Base-by-base conservation (phyloP, 2,888 invertebrate genomes). In the Pedicia rivosa region DNA sequence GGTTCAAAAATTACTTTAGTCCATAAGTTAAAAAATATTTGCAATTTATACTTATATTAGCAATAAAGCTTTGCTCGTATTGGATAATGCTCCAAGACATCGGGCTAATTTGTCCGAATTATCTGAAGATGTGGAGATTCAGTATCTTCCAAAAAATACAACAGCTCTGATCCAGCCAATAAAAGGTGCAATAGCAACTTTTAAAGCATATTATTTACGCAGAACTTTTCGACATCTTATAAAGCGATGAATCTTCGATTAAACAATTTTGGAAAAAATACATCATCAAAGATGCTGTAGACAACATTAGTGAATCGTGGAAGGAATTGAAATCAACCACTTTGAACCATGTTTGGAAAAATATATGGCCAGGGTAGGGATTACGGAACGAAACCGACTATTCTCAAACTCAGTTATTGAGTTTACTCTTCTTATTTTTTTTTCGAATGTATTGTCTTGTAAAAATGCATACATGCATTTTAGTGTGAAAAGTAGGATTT, bases 121-220 rank as follows among this genome's bases (percentile, higher is more conserved):
- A 41, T 39, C 37, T 40, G 38, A 39, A 22, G 37, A 41, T 34
- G 35, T 44, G 10, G 34, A 40, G 28, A 39, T 43, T 25, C 29
- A 42, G 25, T 50, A 45, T 40, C 43, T 51, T 13, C 48, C 49
- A 22, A 43, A 46, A 36, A 51, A 50, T 40, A 42, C 41, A 26
- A 47, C 44, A 31, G 27, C 44, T 39, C 40, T 43, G n/a, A 19
- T 44, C 4, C 44, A 46, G 38, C 46, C 46, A 19, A 39, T 48
- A 42, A 43, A 46, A 36, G 45, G 42, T 27, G 36, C 38, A 8
- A 43, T 46, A 38, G 35, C 41, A 12, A 37, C 32, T 29, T 42
- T 47, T 20, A 48, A 47, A 28, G 40, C 41, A 16, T 43, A 43
- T 36, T 47, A 45, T 29, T 35, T 40, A 27, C 34, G 36, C 10